Evolutionary conservation across 2,113 vertebrate species (phyloP).

Genomic region (Corydoras sp.): DNA sequence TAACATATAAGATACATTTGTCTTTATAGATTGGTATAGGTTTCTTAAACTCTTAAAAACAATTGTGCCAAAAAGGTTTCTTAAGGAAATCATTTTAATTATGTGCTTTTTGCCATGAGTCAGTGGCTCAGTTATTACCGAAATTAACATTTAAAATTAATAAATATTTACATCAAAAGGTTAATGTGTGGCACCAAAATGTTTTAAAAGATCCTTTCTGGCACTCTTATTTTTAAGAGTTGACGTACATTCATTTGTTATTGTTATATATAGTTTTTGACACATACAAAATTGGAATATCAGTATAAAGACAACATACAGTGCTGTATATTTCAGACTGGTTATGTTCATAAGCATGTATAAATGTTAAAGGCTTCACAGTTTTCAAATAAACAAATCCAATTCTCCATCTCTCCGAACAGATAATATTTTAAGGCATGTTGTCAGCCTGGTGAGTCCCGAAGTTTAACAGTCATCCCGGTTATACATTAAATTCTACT

Average conservation of each 20-base stretch:
- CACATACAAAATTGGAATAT: constrained; percentile 5
- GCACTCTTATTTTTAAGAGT: neutral
- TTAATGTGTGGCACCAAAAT: too few species aligned
- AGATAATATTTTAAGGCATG: constrained; percentile 61
- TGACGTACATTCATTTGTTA: neutral
- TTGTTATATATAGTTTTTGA: neutral
- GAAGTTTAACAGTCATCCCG: neutral
- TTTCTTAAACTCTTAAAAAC: too few species aligned
- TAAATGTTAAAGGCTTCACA: constrained; percentile 23
- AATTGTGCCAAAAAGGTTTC: too few species aligned
- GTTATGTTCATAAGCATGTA: constrained; percentile 34
- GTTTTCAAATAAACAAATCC: constrained; percentile 20
- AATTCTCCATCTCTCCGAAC: constrained; percentile 40
- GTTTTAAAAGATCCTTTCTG: too few species aligned
- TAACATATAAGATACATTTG: too few species aligned
- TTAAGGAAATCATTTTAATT: too few species aligned
- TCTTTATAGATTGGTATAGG: too few species aligned
- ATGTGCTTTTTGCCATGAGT: too few species aligned
- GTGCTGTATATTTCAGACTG: neutral
- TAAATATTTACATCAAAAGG: too few species aligned
- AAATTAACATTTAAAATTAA: too few species aligned
- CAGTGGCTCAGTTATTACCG: too few species aligned
- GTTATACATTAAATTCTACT: neutral
- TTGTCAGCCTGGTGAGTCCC: constrained; percentile 29
- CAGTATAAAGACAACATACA: constrained; percentile 11